phyloP scores from a whole-genome alignment of 2,113 vertebrate species.

The Burhinus bistriatus region DNA sequence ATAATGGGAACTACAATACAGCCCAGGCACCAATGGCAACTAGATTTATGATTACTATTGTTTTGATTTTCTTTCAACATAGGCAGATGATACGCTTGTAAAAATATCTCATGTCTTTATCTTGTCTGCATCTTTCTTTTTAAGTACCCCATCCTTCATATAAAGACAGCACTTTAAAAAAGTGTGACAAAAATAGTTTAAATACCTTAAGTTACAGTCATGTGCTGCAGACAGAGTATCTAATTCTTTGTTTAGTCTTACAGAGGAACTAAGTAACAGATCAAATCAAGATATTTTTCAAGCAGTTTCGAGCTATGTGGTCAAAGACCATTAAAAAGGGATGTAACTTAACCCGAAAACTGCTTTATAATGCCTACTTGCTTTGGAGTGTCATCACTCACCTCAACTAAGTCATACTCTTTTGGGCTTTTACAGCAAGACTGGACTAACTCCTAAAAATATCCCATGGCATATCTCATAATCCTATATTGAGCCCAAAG shows the following conservation, averaged over 20 bases:
- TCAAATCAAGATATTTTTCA: neutral
- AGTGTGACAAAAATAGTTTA: neutral
- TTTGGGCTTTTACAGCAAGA: neutral
- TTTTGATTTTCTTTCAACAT: neutral
- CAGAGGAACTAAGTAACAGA: slow-evolving; percentile 21
- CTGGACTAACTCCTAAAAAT: neutral
- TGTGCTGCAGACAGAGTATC: neutral
- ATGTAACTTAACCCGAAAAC: neutral
- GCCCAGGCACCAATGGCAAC: neutral
- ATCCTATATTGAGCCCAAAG: neutral
- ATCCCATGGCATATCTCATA: neutral
- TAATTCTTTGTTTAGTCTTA: slow-evolving; percentile 30
- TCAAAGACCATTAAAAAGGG: neutral
- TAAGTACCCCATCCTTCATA: neutral
- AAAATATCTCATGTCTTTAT: neutral
- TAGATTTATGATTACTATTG: neutral
- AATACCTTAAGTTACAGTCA: neutral
- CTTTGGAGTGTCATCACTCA: neutral
- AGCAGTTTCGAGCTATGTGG: neutral
- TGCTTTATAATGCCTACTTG: neutral
- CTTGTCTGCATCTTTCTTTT: neutral
- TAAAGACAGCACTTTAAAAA: neutral
- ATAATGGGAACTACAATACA: neutral
- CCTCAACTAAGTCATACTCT: neutral
- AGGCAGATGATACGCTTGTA: neutral